These are phyloP conservation scores for Eulemur mongoz DNA, from an alignment of 2,797 vertebrate genomes.

Conservation along the genomic window DNA sequence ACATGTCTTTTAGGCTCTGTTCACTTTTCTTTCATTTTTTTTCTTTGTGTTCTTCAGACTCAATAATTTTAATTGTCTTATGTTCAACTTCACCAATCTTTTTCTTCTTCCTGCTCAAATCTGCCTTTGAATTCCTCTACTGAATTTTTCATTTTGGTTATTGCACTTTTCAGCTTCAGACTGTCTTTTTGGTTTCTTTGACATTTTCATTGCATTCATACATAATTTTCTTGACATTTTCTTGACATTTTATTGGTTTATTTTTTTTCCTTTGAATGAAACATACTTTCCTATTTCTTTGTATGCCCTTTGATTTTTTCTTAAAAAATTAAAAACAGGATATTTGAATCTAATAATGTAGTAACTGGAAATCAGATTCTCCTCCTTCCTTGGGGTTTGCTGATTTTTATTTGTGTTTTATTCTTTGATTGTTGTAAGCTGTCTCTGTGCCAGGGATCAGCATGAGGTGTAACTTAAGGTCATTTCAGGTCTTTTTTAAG, in stretches of 20 bases:
- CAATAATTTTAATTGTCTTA: background rate
- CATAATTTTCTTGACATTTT: background rate
- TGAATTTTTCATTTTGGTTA: background rate
- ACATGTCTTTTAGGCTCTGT: background rate
- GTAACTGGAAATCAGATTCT: background rate
- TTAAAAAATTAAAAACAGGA: background rate
- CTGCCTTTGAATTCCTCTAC: background rate
- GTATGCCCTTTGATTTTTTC: background rate
- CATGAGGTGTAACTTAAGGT: background rate
- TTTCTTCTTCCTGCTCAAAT: background rate
- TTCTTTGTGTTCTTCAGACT: background rate
- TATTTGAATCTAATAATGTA: background rate
- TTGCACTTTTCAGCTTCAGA: background rate
- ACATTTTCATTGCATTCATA: background rate
- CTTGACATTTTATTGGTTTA: background rate
- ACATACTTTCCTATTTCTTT: background rate
- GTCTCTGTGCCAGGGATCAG: background rate
- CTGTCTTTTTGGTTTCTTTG: background rate
- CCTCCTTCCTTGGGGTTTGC: too few relatives aligned
- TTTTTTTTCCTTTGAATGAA: background rate
- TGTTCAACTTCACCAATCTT: background rate
- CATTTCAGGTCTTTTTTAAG: background rate
- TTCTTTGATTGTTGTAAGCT: background rate
- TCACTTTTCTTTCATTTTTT: background rate
- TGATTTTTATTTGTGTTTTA: background rate